Evolutionary conservation across 2,797 vertebrate species (phyloP).

Genomic region (Perodicticus potto): DNA sequence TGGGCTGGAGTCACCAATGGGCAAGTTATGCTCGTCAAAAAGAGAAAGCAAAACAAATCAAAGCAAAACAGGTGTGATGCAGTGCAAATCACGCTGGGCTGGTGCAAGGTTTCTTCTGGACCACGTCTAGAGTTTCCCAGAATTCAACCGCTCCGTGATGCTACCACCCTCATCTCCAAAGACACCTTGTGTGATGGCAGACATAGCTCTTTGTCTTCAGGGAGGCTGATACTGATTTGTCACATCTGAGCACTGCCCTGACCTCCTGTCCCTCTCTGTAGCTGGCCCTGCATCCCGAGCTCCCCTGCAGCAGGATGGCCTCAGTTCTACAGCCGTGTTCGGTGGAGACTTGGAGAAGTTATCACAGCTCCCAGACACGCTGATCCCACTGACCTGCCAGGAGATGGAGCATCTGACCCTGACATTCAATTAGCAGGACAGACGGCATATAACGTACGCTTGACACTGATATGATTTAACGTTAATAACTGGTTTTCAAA

Average conservation of each 20-base stretch:
- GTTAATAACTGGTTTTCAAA: conserved; percentile 89
- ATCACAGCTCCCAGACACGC: background rate
- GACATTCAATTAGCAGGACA: conserved; percentile 86
- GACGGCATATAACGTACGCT: conserved; percentile 68
- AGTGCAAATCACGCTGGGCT: background rate
- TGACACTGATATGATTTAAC: conserved; percentile 83
- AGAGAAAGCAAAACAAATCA: background rate
- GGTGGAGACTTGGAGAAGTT: background rate
- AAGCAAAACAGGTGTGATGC: background rate
- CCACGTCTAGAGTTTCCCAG: background rate
- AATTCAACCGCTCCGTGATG: background rate
- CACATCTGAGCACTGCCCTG: background rate
- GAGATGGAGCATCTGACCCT: background rate
- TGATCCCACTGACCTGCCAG: background rate
- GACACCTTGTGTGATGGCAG: background rate
- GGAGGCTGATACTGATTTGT: no score
- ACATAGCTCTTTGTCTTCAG: background rate
- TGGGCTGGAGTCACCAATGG: background rate
- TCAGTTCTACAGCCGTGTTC: fast-evolving
- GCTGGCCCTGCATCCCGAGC: background rate
- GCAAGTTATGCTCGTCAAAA: background rate
- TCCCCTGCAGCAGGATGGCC: fast-evolving
- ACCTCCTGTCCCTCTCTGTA: background rate
- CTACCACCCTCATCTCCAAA: background rate
- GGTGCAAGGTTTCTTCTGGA: background rate